These are phyloP conservation scores for Orussus abietinus DNA, from an alignment of 1,140 invertebrate species.

Conservation along the genomic window DNA sequence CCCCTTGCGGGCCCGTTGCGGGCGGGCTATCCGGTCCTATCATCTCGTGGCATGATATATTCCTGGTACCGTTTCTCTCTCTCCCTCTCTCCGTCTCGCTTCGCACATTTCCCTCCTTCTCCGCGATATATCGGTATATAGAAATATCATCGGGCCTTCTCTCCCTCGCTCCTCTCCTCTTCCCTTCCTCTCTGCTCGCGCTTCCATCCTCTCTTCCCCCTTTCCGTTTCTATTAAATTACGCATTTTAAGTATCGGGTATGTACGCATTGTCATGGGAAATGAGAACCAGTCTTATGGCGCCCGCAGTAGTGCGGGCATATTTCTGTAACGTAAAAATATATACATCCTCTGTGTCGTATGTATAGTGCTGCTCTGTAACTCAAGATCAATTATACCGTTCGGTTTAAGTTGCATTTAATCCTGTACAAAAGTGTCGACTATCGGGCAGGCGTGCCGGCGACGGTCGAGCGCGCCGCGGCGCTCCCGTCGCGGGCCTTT, in stretches of 20 bases:
- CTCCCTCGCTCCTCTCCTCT: too few relatives aligned
- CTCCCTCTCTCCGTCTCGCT: too few relatives aligned
- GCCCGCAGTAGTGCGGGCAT: constrained; percentile 47
- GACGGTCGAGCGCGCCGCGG: constrained; percentile 16
- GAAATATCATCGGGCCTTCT: constrained; percentile 54
- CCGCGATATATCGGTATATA: too few relatives aligned
- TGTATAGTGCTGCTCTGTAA: constrained; percentile 57
- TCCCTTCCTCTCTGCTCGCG: too few relatives aligned
- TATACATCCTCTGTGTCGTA: constrained; percentile 56
- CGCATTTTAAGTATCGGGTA: constrained; percentile 47
- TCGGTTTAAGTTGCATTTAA: constrained; percentile 41
- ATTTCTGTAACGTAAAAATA: constrained; percentile 57
- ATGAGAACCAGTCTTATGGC: constrained; percentile 56
- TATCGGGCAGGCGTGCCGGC: constrained; percentile 32
- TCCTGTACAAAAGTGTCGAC: constrained; percentile 54
- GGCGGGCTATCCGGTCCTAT: constrained; percentile 32
- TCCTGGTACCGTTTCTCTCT: constrained; percentile 35
- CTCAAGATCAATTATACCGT: constrained; percentile 44
- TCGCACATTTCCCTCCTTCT: too few relatives aligned
- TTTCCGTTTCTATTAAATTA: too few relatives aligned
- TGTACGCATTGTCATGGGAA: constrained; percentile 54
- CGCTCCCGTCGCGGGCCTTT: constrained; percentile 31
- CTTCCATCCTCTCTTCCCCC: too few relatives aligned
- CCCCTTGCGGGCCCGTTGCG: too few relatives aligned
- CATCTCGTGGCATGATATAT: neutral